Percentiles rank a stretch among this genome's conserved stretches.
These are phyloP conservation scores for Labeo calbasu DNA, from an alignment of 2,797 vertebrate genomes.

Conservation along the genomic window DNA sequence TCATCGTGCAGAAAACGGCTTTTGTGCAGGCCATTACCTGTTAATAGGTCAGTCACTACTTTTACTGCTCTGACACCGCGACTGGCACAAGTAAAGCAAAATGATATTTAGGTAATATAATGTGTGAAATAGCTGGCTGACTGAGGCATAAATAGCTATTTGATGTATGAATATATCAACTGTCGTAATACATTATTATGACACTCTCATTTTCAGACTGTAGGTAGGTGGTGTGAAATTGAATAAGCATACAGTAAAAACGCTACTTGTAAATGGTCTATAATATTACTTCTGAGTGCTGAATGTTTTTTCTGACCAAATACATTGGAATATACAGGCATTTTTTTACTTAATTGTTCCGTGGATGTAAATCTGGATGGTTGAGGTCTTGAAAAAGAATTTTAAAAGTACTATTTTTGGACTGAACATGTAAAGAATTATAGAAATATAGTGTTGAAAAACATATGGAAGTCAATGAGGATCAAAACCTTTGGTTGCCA, in stretches of 20 bases:
- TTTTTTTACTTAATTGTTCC: background rate
- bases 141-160: constrained; percentile 17
- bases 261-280: background rate
- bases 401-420: background rate
- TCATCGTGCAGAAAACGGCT: constrained; percentile 52
- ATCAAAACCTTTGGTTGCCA: background rate
- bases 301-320: background rate
- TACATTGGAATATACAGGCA: background rate
- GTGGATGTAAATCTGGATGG: background rate
- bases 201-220: constrained; percentile 16
- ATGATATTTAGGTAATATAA: constrained; percentile 43
- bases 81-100: constrained; percentile 35
- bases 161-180: constrained; percentile 25
- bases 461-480: background rate
- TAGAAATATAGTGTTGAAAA: too few species aligned
- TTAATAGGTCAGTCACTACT: constrained; percentile 56
- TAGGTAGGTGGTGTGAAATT: constrained; percentile 39
- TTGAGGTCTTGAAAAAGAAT: background rate
- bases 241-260: constrained; percentile 32
- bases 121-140: constrained; percentile 34
- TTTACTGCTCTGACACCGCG: constrained; percentile 39
- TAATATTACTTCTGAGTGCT: background rate
- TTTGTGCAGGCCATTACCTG: constrained; percentile 55
- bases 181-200: constrained; percentile 40
- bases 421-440: background rate